phyloP scores from a whole-genome alignment of 2,888 invertebrate species.

The Cenopis cana region DNA sequence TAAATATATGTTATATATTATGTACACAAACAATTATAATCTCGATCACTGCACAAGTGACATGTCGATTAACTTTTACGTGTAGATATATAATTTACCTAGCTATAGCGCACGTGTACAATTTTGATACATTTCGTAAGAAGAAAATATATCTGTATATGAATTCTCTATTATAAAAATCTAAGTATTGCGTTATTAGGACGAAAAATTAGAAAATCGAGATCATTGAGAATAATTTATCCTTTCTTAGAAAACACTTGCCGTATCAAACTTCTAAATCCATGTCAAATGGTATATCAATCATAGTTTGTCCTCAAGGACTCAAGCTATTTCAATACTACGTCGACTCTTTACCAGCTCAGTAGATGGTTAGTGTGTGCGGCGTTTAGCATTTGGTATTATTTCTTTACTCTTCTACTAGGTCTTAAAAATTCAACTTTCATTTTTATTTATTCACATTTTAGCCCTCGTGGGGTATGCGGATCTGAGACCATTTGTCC shows the following conservation, averaged over 20 bases:
- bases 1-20: slow-evolving; percentile 51
- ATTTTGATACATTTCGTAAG: slow-evolving; percentile 38
- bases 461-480: not conserved
- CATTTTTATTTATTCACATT: not conserved
- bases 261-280: not conserved
- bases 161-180: slow-evolving; percentile 41
- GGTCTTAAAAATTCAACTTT: not conserved
- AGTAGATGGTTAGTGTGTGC: not conserved
- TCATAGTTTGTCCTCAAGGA: not conserved
- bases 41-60: slow-evolving; percentile 35
- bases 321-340: not conserved
- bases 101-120: slow-evolving; percentile 39
- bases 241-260: not conserved
- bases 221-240: slow-evolving; percentile 29
- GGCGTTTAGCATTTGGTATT: not conserved
- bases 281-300: not conserved
- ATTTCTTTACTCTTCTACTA: not conserved
- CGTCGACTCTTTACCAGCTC: not conserved
- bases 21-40: slow-evolving; percentile 46
- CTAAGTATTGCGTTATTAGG: slow-evolving; percentile 39
- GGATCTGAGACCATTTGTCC: not conserved
- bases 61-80: slow-evolving; percentile 30
- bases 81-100: slow-evolving; percentile 44
- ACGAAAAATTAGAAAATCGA: slow-evolving; percentile 40
- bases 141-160: slow-evolving; percentile 42